Percentiles rank a stretch among this genome's conserved stretches.
phyloP scores from a whole-genome alignment of 2,888 invertebrate genomes.

The Sminthurides aquaticus region DNA sequence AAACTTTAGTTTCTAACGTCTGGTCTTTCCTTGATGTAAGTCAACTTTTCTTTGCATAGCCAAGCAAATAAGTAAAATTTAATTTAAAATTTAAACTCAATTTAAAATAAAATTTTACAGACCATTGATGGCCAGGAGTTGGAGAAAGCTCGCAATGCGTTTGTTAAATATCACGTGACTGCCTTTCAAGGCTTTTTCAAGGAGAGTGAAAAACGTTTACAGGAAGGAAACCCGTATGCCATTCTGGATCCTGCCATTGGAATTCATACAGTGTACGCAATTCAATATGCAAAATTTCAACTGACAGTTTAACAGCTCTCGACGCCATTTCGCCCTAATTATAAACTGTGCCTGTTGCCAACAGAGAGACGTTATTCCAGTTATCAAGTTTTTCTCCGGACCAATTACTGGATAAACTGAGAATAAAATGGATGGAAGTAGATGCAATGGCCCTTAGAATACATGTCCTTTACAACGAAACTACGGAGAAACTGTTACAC shows the following conservation, averaged over 20 bases:
- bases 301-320: too few species aligned
- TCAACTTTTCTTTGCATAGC: background rate
- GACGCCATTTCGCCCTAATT: too few species aligned
- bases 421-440: slow-evolving; percentile 21
- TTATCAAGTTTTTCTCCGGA: slow-evolving; percentile 6
- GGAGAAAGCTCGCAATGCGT: too few species aligned
- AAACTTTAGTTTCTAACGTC: slow-evolving; percentile 20
- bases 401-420: slow-evolving; percentile 6
- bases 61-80: too few species aligned
- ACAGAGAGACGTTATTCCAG: slow-evolving; percentile 10
- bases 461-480: slow-evolving; percentile 14
- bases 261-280: slow-evolving; percentile 20
- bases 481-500: slow-evolving; percentile 3
- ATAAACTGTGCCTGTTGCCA: background rate
- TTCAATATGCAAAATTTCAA: background rate
- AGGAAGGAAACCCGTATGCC: slow-evolving; percentile 20
- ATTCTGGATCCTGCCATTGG: slow-evolving; percentile 22
- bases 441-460: slow-evolving; percentile 13
- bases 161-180: too few species aligned
- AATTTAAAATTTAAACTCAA: too few species aligned
- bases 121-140: too few species aligned
- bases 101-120: too few species aligned
- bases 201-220: slow-evolving; percentile 13
- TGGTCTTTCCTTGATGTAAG: slow-evolving; percentile 24
- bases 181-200: slow-evolving; percentile 19